These are phyloP conservation scores for Drosophila phalerata DNA, from an alignment of 2,888 invertebrate genomes.

Conservation along the genomic window DNA sequence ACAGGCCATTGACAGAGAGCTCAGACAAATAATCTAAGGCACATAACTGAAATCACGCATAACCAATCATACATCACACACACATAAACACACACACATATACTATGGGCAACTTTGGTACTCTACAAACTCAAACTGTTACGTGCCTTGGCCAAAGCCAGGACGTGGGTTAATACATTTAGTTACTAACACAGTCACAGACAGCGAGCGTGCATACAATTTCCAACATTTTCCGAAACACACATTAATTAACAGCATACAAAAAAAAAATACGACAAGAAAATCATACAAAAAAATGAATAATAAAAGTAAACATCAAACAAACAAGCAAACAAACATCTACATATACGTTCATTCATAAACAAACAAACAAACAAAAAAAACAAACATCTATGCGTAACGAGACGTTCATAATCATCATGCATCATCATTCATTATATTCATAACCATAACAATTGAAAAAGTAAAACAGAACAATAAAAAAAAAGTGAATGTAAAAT, in stretches of 20 bases:
- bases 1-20: constrained; percentile 45
- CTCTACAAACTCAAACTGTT: constrained; percentile 63
- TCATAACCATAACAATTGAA: constrained; percentile 82
- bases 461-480: constrained; percentile 76
- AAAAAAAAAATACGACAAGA: constrained; percentile 37
- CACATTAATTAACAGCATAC: constrained; percentile 64
- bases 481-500: constrained; percentile 82
- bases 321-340: constrained; percentile 36
- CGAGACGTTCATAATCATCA: constrained; percentile 74
- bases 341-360: constrained; percentile 68
- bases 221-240: constrained; percentile 60
- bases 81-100: constrained; percentile 27
- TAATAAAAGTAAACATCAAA: constrained; percentile 21
- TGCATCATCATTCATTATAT: constrained; percentile 81
- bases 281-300: constrained; percentile 26
- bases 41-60: constrained; percentile 19
- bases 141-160: constrained; percentile 54
- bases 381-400: constrained; percentile 53
- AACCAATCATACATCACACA: constrained; percentile 41
- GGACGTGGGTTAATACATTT: constrained; percentile 64
- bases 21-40: too few species aligned
- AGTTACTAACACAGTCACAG: constrained; percentile 67
- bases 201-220: constrained; percentile 40
- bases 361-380: neutral
- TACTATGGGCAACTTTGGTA: constrained; percentile 76